A percentile compares a stretch with the other conserved stretches of the same genome.
phyloP scores from a whole-genome alignment of 2,888 invertebrate species.

The Matsumyia berberina region DNA sequence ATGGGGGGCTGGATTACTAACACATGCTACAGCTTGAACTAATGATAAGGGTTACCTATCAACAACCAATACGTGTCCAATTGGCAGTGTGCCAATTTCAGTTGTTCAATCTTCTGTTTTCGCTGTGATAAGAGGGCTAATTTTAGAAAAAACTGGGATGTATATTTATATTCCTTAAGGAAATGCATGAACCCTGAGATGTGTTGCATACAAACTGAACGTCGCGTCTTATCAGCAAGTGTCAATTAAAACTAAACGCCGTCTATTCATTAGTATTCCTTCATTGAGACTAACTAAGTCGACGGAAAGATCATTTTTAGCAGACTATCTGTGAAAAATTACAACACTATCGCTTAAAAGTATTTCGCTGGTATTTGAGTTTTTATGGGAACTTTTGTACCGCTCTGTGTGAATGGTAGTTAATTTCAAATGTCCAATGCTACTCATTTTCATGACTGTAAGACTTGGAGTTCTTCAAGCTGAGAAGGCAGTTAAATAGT shows the following conservation, averaged over 20 bases:
- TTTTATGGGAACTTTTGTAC: no score
- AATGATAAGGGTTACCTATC: conserved; percentile 46
- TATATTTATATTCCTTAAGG: not conserved
- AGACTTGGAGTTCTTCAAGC: no score
- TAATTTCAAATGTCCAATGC: no score
- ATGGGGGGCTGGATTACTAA: conserved; percentile 17
- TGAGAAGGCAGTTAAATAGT: no score
- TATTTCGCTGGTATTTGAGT: no score
- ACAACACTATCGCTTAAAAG: no score
- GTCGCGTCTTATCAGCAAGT: conserved; percentile 11
- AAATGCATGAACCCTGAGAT: conserved; percentile 22
- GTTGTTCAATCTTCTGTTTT: not conserved
- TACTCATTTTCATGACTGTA: no score
- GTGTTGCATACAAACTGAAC: not conserved
- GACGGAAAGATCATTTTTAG: not conserved
- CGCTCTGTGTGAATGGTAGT: no score
- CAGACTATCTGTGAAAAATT: no score
- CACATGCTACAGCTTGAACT: not conserved
- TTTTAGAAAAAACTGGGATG: conserved; percentile 5
- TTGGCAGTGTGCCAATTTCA: conserved; percentile 9
- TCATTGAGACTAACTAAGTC: not conserved
- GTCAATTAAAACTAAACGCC: not conserved
- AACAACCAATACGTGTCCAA: conserved; percentile 19
- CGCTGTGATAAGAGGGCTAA: conserved; percentile 36
- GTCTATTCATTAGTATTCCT: not conserved